Base-by-base conservation (phyloP, 2,888 invertebrate species). In the Eudemis profundana region DNA sequence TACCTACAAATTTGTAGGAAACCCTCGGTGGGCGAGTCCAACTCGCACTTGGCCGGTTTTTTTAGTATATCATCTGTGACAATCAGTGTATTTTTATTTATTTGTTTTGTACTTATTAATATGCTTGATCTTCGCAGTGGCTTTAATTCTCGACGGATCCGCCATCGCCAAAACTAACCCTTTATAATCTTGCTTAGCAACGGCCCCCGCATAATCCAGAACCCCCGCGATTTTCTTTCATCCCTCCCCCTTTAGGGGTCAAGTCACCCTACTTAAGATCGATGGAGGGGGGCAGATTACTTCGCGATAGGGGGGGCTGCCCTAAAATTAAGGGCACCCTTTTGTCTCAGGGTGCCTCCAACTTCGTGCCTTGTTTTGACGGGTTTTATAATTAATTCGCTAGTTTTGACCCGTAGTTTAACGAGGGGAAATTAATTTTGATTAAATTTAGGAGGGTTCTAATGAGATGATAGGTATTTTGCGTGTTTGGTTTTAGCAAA, bases 251-350 rank as follows among this genome's bases (percentile, higher is more conserved):
- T 69, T 40, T 73, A 70, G 82, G 89, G 89, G 86, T 85, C 83
- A 90, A 90, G 89, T 89, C 88, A 88, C 91, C 90, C 90, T 86
- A 80, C 87, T 91, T 91, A 92, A 92, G 92, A 92, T 92, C 90
- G 91, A 91, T 90, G 92, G 86, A 79, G 84, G 89, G 89, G 88
- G 77, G 78, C 75, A 86, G 89, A 89, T 88, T 86, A 88, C 87
- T 87, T 86, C 81, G 79, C 87, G 90, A 91, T 89, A 90, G 88
- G 89, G 89, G 83, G 83, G 83, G 81, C 79, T 74, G 79, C 81
- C 84, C 86, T 78, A 59, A 79, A 85, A 87, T 86, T 86, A 87
- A 85, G 84, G 85, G 76, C 75, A 71, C 84, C 86, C 86, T 89
- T 89, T 90, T 82, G 83, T 85, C 88, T 89, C 87, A 89, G 89